A percentile compares a stretch with the other conserved stretches of the same genome.
Evolutionary conservation across 2,888 invertebrate genomes (phyloP).

Genomic region (Hyposoter didymator): DNA sequence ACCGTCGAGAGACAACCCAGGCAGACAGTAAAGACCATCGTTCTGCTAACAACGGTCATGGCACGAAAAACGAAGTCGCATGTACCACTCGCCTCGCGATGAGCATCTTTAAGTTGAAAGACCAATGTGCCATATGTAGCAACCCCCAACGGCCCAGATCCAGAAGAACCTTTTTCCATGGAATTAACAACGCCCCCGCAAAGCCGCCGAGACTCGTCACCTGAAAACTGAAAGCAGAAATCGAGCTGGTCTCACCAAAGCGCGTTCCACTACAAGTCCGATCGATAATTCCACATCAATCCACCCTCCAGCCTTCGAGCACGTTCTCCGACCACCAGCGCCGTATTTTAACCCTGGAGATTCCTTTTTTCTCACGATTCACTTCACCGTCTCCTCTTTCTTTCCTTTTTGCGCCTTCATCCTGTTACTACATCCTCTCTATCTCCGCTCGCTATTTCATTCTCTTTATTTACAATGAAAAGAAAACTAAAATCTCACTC

Average conservation of each 20-base stretch:
- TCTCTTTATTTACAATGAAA: constrained; percentile 10
- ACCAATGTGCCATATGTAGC: constrained; percentile 91
- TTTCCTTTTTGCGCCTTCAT: background rate
- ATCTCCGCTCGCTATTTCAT: constrained; percentile 34
- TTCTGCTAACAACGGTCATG: constrained; percentile 90
- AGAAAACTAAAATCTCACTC: background rate
- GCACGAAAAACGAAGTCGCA: constrained; percentile 91
- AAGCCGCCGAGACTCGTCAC: constrained; percentile 89
- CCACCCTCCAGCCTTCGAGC: constrained; percentile 32
- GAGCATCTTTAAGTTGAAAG: constrained; percentile 92
- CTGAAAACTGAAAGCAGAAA: constrained; percentile 87
- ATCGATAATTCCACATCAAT: constrained; percentile 63
- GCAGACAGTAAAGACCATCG: constrained; percentile 90
- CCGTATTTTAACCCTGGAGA: constrained; percentile 34
- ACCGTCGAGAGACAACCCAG: constrained; percentile 89
- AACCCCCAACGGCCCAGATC: constrained; percentile 80
- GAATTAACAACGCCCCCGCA: constrained; percentile 84
- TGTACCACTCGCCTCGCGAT: constrained; percentile 90
- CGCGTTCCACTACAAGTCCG: constrained; percentile 16
- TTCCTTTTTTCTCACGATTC: constrained; percentile 53
- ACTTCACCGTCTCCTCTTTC: background rate
- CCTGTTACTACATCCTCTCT: constrained; percentile 13
- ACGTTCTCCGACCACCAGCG: constrained; percentile 36
- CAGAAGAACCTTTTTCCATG: constrained; percentile 81
- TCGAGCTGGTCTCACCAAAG: constrained; percentile 39